phyloP scores from a whole-genome alignment of 2,113 vertebrate genomes.

The Puntigrus tetrazona region DNA sequence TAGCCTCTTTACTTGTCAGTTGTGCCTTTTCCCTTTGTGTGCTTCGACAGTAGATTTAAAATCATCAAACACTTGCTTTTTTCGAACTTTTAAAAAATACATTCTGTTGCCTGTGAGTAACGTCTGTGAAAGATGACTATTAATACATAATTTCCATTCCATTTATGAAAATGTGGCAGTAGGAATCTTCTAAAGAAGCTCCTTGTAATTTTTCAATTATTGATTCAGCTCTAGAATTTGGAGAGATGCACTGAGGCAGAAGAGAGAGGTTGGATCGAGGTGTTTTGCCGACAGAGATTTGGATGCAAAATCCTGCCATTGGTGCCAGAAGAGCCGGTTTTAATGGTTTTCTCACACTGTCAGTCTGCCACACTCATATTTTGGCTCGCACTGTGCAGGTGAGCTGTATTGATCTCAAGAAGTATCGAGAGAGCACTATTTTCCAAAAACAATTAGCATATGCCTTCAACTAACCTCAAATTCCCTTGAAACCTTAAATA shows the following conservation, averaged over 20 bases:
- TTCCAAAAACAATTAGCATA: conserved; percentile 31
- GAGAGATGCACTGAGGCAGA: not conserved
- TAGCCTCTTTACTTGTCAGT: conserved; percentile 32
- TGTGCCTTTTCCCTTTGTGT: conserved; percentile 6
- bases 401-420: conserved; percentile 25
- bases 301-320: not conserved
- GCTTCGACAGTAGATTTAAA: conserved; percentile 3
- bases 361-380: not conserved
- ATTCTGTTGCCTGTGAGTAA: not conserved
- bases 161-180: not conserved
- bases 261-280: not conserved
- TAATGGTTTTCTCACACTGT: not conserved
- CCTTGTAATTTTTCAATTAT: not conserved
- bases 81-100: conserved; percentile 2
- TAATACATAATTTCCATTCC: conserved; percentile 1
- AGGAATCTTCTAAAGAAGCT: not conserved
- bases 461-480: not conserved
- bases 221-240: not conserved
- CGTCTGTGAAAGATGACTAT: not conserved
- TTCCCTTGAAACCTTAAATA: not conserved
- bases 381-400: not conserved
- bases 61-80: conserved; percentile 13
- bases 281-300: not conserved
- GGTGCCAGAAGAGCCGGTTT: not conserved
- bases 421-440: not conserved